phyloP scores from a whole-genome alignment of 2,113 vertebrate genomes.

The Corvus cornix region DNA sequence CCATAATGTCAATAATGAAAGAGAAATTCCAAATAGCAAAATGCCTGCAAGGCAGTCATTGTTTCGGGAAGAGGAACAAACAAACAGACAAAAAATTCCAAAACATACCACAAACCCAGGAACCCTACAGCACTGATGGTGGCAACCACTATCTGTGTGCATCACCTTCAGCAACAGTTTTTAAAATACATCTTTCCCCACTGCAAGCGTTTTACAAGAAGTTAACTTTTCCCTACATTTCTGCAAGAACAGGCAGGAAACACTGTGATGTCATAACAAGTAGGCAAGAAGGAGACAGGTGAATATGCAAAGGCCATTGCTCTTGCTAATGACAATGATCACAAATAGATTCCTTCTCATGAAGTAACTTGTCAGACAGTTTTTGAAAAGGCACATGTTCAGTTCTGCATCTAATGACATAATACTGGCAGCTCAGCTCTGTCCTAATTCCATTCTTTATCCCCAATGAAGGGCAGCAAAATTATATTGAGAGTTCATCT shows the following conservation, averaged over 20 bases:
- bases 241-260: background rate
- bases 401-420: background rate
- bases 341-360: background rate
- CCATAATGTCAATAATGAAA: background rate
- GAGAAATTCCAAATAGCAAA: background rate
- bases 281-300: background rate
- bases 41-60: background rate
- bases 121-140: background rate
- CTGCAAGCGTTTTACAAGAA: background rate
- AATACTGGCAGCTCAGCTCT: background rate
- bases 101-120: background rate
- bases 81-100: background rate
- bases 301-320: background rate
- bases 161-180: background rate
- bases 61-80: background rate
- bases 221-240: background rate
- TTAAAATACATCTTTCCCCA: background rate
- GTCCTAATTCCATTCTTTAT: background rate
- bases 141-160: background rate
- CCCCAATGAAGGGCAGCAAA: background rate
- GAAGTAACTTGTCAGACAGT: background rate
- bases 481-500: background rate
- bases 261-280: fast-evolving
- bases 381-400: background rate
- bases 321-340: background rate